These are phyloP conservation scores for Mohoua ochrocephala DNA, from an alignment of 2,113 vertebrate genomes.

Conservation along the genomic window DNA sequence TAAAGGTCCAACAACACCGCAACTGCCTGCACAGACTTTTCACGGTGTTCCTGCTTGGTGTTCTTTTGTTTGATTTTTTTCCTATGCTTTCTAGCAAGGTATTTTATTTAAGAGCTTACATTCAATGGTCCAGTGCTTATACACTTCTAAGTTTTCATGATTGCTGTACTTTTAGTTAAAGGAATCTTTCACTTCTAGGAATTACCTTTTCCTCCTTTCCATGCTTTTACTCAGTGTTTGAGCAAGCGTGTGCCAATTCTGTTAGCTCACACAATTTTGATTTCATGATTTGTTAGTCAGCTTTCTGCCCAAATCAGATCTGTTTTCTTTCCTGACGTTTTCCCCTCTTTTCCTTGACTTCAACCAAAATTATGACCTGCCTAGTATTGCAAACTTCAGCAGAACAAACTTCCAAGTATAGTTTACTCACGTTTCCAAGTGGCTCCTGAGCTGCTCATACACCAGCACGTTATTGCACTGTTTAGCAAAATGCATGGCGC, in stretches of 20 bases:
- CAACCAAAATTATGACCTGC: background rate
- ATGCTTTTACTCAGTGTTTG: background rate
- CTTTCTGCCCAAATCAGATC: background rate
- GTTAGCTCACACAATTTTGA: background rate
- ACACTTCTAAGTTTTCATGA: rapidly evolving
- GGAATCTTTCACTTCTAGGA: background rate
- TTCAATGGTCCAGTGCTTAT: background rate
- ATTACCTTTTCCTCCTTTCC: background rate
- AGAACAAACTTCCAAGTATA: background rate
- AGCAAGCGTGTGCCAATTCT: background rate
- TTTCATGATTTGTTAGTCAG: background rate
- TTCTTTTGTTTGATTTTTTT: background rate
- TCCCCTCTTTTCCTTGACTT: background rate
- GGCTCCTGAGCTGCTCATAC: conserved; percentile 87
- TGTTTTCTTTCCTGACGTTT: background rate
- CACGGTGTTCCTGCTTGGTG: background rate
- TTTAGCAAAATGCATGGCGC: conserved; percentile 87
- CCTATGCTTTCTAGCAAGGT: background rate
- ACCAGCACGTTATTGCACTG: conserved; percentile 86
- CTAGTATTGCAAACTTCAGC: background rate
- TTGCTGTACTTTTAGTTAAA: background rate
- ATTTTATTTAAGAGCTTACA: background rate
- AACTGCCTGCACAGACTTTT: background rate
- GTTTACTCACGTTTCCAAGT: conserved; percentile 85
- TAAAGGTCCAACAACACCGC: background rate